Evolutionary conservation across 1,140 invertebrate genomes (phyloP), one percentile per base, ranked within the genome.

Genomic region (Calycopis cecrops): DNA sequence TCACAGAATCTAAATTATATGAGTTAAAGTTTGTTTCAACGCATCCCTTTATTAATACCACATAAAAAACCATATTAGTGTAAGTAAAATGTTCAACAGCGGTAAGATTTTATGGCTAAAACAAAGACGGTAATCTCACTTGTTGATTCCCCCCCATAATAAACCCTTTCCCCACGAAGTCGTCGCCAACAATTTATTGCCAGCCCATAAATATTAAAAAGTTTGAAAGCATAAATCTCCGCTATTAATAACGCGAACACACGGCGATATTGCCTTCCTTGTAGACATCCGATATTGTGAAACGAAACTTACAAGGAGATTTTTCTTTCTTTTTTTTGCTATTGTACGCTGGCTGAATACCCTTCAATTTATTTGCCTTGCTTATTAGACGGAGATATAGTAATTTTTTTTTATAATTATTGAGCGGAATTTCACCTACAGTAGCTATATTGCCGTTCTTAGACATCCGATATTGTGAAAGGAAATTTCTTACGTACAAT

Each of bases 121-220:
- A 44, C 40, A 44, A 44, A 44, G 16, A 28, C 21, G 21, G 35
- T 53, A 62, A 61, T 65, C 60, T 61, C 60, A 81, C 79, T 83
- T 80, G 79, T 83, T 83, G 77, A 76, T 73, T 68, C 71, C 58
- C 75, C 75, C 69, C 64, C 77, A 78, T 78, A 79, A 80, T 76
- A 76, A 81, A 78, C 80, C 80, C 76, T 76, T 80, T 73, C 70
- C 70, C 58, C 59, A 57, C 59, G 63, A 76, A 71, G 65, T 81
- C 75, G 73, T 78, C 77, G 76, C 67, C 68, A 78, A 76, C 60
- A 76, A 85, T 85, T 85, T 85, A 85, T 85, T 76, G 76, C 79
- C 47, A 40, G 42, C 63, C 72, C 70, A 85, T 85, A 85, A 85
- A 85, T 85, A 85, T 85, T 83, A 85, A 85, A 85, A 85, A 85